Conservation (phyloP, 1,140 invertebrate species). For the Drosophila pseudoananassae region DNA sequence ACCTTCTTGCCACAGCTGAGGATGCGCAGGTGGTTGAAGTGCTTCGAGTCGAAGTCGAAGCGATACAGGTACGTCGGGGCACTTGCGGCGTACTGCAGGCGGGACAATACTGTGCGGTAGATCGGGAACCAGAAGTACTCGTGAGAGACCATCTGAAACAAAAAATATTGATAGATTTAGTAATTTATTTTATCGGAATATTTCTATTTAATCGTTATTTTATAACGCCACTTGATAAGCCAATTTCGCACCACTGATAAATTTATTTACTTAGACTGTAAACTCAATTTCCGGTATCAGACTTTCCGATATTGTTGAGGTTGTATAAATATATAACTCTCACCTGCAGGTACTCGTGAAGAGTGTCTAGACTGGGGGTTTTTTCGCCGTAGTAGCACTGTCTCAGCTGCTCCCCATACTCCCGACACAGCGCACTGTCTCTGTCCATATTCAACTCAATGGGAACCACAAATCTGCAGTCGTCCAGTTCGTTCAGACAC, state of each 20-base stretch:
- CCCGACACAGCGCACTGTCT: conserved; percentile 72
- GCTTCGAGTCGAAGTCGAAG: conserved; percentile 84
- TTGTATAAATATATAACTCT: neutral
- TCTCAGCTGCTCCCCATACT: conserved; percentile 72
- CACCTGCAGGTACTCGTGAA: conserved; percentile 79
- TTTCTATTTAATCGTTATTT: too few relatives aligned
- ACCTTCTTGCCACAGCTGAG: conserved; percentile 83
- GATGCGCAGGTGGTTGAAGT: conserved; percentile 80
- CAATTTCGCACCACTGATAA: too few relatives aligned
- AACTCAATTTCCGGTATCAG: neutral
- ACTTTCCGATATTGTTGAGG: neutral
- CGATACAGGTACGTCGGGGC: conserved; percentile 85
- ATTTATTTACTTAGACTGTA: too few relatives aligned
- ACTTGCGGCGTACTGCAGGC: conserved; percentile 69
- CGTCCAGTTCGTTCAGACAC: conserved; percentile 73
- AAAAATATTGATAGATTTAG: too few relatives aligned
- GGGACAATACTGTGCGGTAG: conserved; percentile 82
- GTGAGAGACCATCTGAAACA: conserved; percentile 79
- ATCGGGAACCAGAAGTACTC: conserved; percentile 84
- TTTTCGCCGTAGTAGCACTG: conserved; percentile 76
- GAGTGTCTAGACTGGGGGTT: conserved; percentile 74
- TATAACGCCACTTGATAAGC: too few relatives aligned
- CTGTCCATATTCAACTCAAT: conserved; percentile 77
- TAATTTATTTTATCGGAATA: too few relatives aligned
- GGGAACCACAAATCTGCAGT: conserved; percentile 77